Evolutionary conservation across 2,888 invertebrate genomes (phyloP).

Genomic region (Bombylius major): DNA sequence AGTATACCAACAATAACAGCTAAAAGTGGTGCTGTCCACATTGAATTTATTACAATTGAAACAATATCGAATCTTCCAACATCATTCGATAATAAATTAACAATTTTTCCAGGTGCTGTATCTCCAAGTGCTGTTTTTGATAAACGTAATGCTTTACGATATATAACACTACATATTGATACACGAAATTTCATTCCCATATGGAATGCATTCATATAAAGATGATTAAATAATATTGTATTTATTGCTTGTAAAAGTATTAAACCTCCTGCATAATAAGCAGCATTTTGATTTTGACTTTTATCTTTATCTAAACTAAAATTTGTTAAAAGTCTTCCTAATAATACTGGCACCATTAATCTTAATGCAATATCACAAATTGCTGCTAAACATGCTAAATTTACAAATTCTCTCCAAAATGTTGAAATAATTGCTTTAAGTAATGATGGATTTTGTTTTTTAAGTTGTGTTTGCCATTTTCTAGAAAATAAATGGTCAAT

Average conservation of each 20-base stretch:
- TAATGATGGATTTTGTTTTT: slow-evolving; percentile 13
- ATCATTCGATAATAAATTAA: slow-evolving; percentile 80
- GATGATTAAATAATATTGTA: slow-evolving; percentile 45
- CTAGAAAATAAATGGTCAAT: slow-evolving; percentile 9
- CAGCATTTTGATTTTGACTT: slow-evolving; percentile 32
- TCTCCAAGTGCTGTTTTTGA: slow-evolving; percentile 60
- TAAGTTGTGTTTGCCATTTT: slow-evolving; percentile 14
- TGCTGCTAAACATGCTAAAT: slow-evolving; percentile 11
- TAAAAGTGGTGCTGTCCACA: slow-evolving; percentile 67
- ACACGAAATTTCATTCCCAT: slow-evolving; percentile 72
- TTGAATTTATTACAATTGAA: slow-evolving; percentile 58
- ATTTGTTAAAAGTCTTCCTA: slow-evolving; percentile 15
- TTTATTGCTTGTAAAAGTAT: slow-evolving; percentile 28
- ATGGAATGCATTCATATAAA: slow-evolving; percentile 57
- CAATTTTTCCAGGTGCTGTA: slow-evolving; percentile 76
- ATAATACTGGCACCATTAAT: slow-evolving; percentile 14
- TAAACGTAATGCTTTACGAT: slow-evolving; percentile 64
- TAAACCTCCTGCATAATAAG: slow-evolving; percentile 42
- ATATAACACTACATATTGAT: slow-evolving; percentile 70
- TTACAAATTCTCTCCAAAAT: slow-evolving; percentile 16
- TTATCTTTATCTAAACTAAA: slow-evolving; percentile 10
- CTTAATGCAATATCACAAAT: slow-evolving; percentile 16
- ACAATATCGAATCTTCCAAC: slow-evolving; percentile 71
- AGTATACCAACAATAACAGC: slow-evolving; percentile 54
- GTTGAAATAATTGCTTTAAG: slow-evolving; percentile 14